Evolutionary conservation across 1,140 invertebrate species (phyloP).

Genomic region (Caenorhabditis elegans): WBcel235 BX284602.5:8832001-8832500

Average conservation of each 20-base stretch:
- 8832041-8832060: no score
- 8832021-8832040: no score
- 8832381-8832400: neutral
- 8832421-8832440: neutral
- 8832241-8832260: neutral
- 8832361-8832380: neutral
- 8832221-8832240: slow-evolving; percentile 11
- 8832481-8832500: neutral
- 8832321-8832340: slow-evolving; percentile 14
- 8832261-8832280: neutral
- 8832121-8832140: neutral
- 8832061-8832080: neutral
- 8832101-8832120: neutral
- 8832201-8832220: neutral
- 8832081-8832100: neutral
- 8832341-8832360: neutral
- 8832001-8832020: no score
- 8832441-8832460: neutral
- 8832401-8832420: neutral
- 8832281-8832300: neutral
- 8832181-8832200: slow-evolving; percentile 23
- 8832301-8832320: neutral
- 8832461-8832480: neutral
- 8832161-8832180: neutral
- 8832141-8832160: slow-evolving; percentile 6